Evolutionary conservation across 2,888 invertebrate species (phyloP).

Genomic region (Papilio elwesi): DNA sequence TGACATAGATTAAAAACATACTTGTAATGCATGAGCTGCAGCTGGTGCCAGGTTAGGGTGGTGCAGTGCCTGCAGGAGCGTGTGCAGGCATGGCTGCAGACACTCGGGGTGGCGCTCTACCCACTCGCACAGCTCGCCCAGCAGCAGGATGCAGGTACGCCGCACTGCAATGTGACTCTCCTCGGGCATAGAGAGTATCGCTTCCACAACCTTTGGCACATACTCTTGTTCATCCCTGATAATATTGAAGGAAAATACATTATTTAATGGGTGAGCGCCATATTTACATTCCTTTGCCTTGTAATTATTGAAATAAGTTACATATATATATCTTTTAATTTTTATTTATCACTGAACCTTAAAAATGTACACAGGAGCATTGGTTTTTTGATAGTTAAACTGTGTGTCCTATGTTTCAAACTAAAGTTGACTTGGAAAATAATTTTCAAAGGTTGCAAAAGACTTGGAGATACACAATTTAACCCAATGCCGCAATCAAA

Average conservation of each 20-base stretch:
- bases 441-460: background rate
- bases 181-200: conserved; percentile 93
- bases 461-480: too few relatives aligned
- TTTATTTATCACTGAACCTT: too few relatives aligned
- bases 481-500: conserved; percentile 46
- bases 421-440: background rate
- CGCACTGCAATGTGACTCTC: conserved; percentile 94
- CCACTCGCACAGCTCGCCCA: conserved; percentile 98
- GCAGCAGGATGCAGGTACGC: conserved; percentile 92
- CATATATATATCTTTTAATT: too few relatives aligned
- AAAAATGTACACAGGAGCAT: too few relatives aligned
- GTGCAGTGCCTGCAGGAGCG: conserved; percentile 89
- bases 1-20: conserved; percentile 40
- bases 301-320: too few relatives aligned
- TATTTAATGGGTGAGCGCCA: too few relatives aligned
- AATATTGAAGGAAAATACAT: too few relatives aligned
- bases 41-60: conserved; percentile 90
- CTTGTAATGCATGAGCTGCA: conserved; percentile 92
- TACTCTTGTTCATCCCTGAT: conserved; percentile 94
- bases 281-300: too few relatives aligned
- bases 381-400: too few relatives aligned
- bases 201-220: conserved; percentile 96
- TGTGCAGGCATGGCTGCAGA: conserved; percentile 92
- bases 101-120: conserved; percentile 93
- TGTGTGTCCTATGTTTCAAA: background rate